phyloP scores from a whole-genome alignment of 2,113 vertebrate genomes.

The Cyanoderma ruficeps region DNA sequence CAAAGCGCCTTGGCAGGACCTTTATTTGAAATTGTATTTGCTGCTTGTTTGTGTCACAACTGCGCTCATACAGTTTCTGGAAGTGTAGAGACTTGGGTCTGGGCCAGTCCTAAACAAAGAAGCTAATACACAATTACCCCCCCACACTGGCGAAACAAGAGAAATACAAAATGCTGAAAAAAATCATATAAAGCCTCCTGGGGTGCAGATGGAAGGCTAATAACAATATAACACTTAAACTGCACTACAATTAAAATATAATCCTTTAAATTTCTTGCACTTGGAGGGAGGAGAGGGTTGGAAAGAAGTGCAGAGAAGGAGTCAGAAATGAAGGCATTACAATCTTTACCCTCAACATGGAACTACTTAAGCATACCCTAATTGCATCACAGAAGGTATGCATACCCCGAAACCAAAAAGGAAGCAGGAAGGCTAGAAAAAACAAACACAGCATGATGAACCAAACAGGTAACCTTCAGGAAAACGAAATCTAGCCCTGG shows the following conservation, averaged over 20 bases:
- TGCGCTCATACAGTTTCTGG: neutral
- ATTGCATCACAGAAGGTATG: constrained; percentile 69
- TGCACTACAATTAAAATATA: neutral
- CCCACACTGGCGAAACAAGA: neutral
- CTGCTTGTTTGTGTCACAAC: neutral
- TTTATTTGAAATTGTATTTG: neutral
- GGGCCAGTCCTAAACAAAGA: neutral
- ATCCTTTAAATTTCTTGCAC: neutral
- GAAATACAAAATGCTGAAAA: neutral
- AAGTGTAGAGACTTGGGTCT: neutral
- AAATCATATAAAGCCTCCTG: neutral
- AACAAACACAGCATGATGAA: constrained; percentile 53
- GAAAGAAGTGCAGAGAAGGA: neutral
- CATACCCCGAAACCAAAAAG: constrained; percentile 63
- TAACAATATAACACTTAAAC: neutral
- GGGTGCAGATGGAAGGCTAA: neutral
- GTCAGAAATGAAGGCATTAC: constrained; percentile 12
- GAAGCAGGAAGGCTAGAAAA: constrained; percentile 60
- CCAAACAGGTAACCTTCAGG: constrained; percentile 56
- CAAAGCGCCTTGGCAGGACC: neutral
- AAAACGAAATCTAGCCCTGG: constrained; percentile 40
- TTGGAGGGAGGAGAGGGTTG: neutral
- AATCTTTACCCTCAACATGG: constrained; percentile 50
- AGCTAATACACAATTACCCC: neutral
- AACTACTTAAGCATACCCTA: constrained; percentile 62